Evolutionary conservation across 2,113 vertebrate species (phyloP), one percentile per base, ranked within the genome.

Genomic region (Orientallactaga bullata): DNA sequence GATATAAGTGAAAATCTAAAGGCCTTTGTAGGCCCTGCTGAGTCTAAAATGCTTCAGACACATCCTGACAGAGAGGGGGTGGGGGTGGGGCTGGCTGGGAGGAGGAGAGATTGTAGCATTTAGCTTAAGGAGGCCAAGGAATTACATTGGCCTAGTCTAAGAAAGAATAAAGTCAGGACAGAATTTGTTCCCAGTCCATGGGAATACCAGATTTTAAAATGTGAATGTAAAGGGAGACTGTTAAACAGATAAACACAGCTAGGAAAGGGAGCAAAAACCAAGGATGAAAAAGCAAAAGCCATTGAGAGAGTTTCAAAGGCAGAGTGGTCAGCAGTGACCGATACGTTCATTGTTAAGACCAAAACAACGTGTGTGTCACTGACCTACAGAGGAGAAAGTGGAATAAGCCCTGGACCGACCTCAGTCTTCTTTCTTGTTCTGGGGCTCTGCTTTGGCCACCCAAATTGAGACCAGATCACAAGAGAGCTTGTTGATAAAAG

Each of bases 131-230:
- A 86, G 65, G 26, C 80, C 58, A 32, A 79, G 47, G 68, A 81
- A n/a, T 51, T 55, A 16, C 17, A 60, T 69, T 26, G 24, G 20
- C 30, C 37, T 30, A 69, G 26, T 16, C 55, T 16, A 12, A 11
- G 26, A 55, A 87, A 71, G 63, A 35, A 86, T 16, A 32, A 18
- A 83, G 77, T 81, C 12, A 82, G 71, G 65, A 65, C 30, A 72
- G 32, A 58, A 32, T 87, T 86, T 78, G 32, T 55, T 71, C 32
- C 76, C 63, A 93, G n/a, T 35, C 65, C 5, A 61, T 20, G 28
- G 77, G 10, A 82, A 73, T 30, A 72, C n/a, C 77, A 90, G 63
- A 72, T 82, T 71, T 72, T 77, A 81, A 71, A 85, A 58, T 74
- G 0, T 47, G 35, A 32, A 30, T 68, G 20, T 30, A 51, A 63